Evolutionary conservation across 2,888 invertebrate genomes (phyloP), one percentile per base, ranked within the genome.

Genomic region (Tenodera sinensis): DNA sequence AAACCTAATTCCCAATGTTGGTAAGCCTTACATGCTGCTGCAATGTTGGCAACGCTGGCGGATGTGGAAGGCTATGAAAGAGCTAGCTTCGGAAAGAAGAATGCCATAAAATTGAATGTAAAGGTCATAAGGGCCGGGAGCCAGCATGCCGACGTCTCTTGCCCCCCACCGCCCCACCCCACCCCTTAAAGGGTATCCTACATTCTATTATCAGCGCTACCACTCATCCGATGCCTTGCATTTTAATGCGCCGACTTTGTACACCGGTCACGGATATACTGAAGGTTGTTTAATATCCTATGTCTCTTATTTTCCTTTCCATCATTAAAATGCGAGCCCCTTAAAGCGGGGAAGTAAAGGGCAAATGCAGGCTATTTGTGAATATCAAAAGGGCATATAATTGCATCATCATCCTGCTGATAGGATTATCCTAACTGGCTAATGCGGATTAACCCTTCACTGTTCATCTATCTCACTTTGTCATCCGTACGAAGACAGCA

Each of bases 91-190:
- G 28, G 84, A 87, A 34, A 88, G 88, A 85, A 89, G 89, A 89
- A 89, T 89, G 85, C 89, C 47, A 88, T 88, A 83, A 89, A 89
- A 89, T 89, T 89, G 89, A 88, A 88, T 88, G 88, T 85, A 82
- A 87, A 83, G 82, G 84, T 88, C 88, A 88, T 89, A 89, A 89
- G 88, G 89, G 71, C 28, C 54, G 54, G n/a, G 87, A 71, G 87
- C 81, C 87, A 71, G 42, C 54, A 71, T 25, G 54, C 54, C 25
- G 54, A 25, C 54, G 54, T 71, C 54, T 71, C 54, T 71, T 71
- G 6, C 54, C 25, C 25, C 15, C 34, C 34, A 1, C 34, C 34
- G 4, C 4, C 30, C 30, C 30, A 30, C 30, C 30, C 30, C 30
- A 30, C 34, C 34, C 54, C 20, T 71, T 71, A 71, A 71, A 71